Base-by-base conservation (phyloP, 2,797 vertebrate genomes). In the Chanos chanos region DNA sequence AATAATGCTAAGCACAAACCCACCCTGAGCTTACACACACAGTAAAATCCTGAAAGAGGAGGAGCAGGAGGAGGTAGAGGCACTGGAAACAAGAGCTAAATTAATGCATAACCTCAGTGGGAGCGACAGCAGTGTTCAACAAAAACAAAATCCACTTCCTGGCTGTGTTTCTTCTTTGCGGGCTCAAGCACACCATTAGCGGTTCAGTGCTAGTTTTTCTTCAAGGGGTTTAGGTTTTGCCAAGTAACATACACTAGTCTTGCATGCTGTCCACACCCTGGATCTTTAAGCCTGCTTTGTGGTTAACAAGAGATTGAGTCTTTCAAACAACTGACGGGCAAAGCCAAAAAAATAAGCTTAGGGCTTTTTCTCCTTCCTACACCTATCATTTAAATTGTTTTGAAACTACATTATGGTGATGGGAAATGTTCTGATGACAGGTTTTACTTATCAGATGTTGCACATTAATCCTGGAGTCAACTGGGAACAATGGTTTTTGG, bases 151-250 rank as follows among this genome's bases (percentile, higher is more conserved):
- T 63, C 56, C 5, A 43, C 45, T 76, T 71, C 68, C 68, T 70
- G 73, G 66, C 71, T 68, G 18, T 1, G 21, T 10, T 55, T 57
- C 68, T 61, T 21, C 41, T 67, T 60, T 61, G 66, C 49, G 71
- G 76, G 61, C 61, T 73, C 52, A 51, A 67, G 67, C 49, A 44
- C 68, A 61, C 68, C 56, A 72, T 72, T 74, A 74, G 68, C 40
- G 71, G 73, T 67, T 63, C 62, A 34, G 62, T 18, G 65, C 55
- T 64, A 49, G 68, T 59, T 73, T 76, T 65, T 66, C 64, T 66
- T 69, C 48, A 50, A 62, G 64, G 50, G 39, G 43, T 18, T 49
- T 66, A 57, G 27, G 25, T 61, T 34, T 39, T 25, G 63, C 59
- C 73, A 66, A 54, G 44, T 61, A 47, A 48, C 19, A 44, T 24